Conservation (phyloP, 2,888 invertebrate genomes). For the Drosophila lutescens region DNA sequence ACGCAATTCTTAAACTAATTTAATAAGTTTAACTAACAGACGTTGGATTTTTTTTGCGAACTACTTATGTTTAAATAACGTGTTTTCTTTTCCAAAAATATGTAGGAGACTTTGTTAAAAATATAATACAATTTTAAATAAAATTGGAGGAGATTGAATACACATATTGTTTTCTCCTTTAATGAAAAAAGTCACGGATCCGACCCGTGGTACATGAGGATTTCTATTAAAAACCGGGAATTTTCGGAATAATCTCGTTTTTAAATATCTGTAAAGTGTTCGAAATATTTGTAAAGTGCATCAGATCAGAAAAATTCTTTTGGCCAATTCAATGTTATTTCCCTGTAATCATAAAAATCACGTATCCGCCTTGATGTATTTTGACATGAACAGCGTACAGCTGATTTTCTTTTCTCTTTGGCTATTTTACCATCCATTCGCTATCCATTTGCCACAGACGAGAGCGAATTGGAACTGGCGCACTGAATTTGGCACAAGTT, state of each 20-base stretch:
- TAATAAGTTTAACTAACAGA: too few species aligned
- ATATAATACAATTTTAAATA: too few species aligned
- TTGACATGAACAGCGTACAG: slow-evolving; percentile 10
- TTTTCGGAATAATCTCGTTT: background rate
- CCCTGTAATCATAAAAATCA: slow-evolving; percentile 11
- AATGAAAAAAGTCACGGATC: slow-evolving; percentile 8
- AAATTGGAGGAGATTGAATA: too few species aligned
- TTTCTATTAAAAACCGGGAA: background rate
- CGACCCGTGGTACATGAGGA: background rate
- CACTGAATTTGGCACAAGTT: slow-evolving; percentile 81
- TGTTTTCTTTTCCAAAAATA: too few species aligned
- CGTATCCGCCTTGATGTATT: slow-evolving; percentile 21
- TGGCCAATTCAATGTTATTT: background rate
- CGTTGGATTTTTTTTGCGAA: too few species aligned
- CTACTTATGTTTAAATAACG: too few species aligned
- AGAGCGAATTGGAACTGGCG: slow-evolving; percentile 52
- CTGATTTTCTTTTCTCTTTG: slow-evolving; percentile 18
- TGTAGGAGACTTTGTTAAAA: too few species aligned
- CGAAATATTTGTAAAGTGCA: background rate
- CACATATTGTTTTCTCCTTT: too few species aligned
- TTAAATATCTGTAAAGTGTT: background rate
- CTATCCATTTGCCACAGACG: slow-evolving; percentile 12
- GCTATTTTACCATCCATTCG: slow-evolving; percentile 19
- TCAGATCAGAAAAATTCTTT: too few species aligned
- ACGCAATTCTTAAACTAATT: too few species aligned